Base-by-base conservation (phyloP, 2,888 invertebrate genomes). In the Pachycephus smyrnensis region DNA sequence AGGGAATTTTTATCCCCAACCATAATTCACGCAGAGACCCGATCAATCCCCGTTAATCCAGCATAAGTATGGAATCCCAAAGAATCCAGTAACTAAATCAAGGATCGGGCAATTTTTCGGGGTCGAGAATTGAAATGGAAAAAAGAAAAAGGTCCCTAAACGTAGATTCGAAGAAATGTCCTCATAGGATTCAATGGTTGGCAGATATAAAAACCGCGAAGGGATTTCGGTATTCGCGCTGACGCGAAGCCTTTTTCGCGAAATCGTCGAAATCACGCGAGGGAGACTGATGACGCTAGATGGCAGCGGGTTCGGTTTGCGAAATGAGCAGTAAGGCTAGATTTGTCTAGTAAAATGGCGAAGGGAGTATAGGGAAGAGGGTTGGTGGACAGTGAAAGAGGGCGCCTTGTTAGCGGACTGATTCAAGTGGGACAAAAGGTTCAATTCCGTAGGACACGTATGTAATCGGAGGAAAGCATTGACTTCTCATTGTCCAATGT, bases 351-450 rank as follows among this genome's bases (percentile, higher is more conserved):
- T 31, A 31, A 71, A 71, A 71, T 23, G 71, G 30, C 9, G 3
- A 30, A 30, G 71, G 71, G 3, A 12, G 30, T 15, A 23, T 3
- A 32, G 71, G 3, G 12, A 15, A 40, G 55, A 55, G 55, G 55
- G 23, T 55, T 55, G 3, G 9, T 55, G 55, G 23, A 23, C 55
- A 55, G 55, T 55, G 55, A 55, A 55, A 55, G 55, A 55, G 55
- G 55, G 55, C 9, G 37, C 74, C 78, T 78, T 78, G 78, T 78
- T 78, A 78, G 76, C 73, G 73, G 76, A 76, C 73, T 76, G 76
- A 79, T 79, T 79, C 79, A 69, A 76, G 68, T 68, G 79, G 79
- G 76, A 79, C 79, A 79, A 79, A 79, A 76, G 79, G 55, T 32
- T 73, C 76, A 79, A 79, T 79, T 74, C 69, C 33, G 36, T 36